Base-by-base conservation (phyloP, 2,113 vertebrate species). In the Hydropotes inermis region DNA sequence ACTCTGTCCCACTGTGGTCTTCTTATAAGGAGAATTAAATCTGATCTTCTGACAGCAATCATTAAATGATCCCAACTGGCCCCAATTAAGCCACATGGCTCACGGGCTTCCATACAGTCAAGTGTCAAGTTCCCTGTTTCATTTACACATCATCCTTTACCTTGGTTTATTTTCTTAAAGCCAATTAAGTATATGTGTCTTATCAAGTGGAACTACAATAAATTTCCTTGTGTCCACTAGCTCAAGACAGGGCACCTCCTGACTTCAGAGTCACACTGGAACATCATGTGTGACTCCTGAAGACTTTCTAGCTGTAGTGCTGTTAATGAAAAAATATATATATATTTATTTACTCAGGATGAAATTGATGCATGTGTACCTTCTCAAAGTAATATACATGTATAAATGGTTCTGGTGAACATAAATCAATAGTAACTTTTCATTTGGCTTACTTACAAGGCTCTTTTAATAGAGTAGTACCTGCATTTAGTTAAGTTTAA, bases 21-120 rank as follows among this genome's bases (percentile, higher is more conserved):
- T 99, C 99, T 99, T 99, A 99, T 99, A 99, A 99, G 99, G 99
- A 99, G 99, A 99, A 99, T 99, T 99, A 99, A 99, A 99, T 99
- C 99, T 99, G 99, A 99, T 99, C 99, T 99, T 99, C 99, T 99
- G 99, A 99, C 99, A 99, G 99, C 99, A 99, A 99, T 99, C 99
- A 99, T 99, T 99, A 99, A 99, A 99, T 99, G 99, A 99, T 99
- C 99, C 99, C 99, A 99, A 99, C 99, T 99, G 99, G 99, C 99
- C 99, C 99, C 99, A 99, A 99, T 99, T 99, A 99, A 99, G 99
- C 99, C 99, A 99, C 98, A 99, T 98, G 98, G 99, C 99, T 99
- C 99, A 99, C 97, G 98, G 98, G 99, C 99, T 99, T 99, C 99
- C 98, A 99, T 98, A 99, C 97, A 99, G 98, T 98, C 98, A 98